Conservation (phyloP, 2,797 vertebrate genomes). For the Mallotus villosus region DNA sequence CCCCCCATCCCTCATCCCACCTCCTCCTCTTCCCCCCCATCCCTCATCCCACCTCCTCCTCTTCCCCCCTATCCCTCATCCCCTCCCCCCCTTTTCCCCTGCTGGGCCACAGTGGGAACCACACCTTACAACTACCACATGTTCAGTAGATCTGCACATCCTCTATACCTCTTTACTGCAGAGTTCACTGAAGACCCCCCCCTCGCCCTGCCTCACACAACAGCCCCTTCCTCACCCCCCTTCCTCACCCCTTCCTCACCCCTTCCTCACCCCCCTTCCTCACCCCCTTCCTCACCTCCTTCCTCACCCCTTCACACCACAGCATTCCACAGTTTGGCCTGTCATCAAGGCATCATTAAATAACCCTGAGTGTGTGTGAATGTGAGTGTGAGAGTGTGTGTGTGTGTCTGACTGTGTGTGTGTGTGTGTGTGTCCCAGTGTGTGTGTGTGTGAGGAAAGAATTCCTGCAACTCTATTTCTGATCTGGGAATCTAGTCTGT, state of each 20-base stretch:
- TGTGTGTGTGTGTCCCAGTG: conserved; percentile 5
- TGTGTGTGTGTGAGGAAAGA: conserved; percentile 24
- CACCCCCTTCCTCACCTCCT: conserved; percentile 5
- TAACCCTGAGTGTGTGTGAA: conserved; percentile 20
- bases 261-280: background rate
- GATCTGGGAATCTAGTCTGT: conserved; percentile 50
- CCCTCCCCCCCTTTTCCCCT: too few relatives aligned
- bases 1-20: too few relatives aligned
- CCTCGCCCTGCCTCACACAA: background rate
- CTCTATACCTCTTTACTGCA: background rate
- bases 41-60: too few relatives aligned
- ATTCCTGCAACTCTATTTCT: conserved; percentile 59
- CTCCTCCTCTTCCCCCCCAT: too few relatives aligned
- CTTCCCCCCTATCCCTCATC: too few relatives aligned
- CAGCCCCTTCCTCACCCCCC: background rate
- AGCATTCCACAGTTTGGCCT: conserved; percentile 51
- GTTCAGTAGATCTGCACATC: too few relatives aligned
- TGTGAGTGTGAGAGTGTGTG: conserved; percentile 8
- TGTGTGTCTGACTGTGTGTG: conserved; percentile 33
- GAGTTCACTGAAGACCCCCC: background rate
- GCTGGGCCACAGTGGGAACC: too few relatives aligned
- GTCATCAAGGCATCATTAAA: conserved; percentile 73
- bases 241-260: background rate
- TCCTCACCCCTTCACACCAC: conserved; percentile 16
- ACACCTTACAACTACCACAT: background rate